Conservation (phyloP, 1,140 invertebrate genomes). For the Sipha flava region DNA sequence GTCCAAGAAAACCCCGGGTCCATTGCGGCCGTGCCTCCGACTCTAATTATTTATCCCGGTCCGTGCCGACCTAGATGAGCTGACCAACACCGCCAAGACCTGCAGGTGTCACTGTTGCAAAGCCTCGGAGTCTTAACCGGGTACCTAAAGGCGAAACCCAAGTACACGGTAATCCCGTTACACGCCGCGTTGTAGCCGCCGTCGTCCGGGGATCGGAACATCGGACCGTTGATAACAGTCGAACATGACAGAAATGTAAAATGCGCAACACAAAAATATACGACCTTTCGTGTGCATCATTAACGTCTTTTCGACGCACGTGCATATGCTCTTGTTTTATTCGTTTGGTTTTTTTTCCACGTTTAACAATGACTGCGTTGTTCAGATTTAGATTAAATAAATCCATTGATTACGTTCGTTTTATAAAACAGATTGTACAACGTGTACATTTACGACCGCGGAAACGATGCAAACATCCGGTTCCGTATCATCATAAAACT, state of each 20-base stretch:
- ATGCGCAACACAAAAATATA: too few relatives aligned
- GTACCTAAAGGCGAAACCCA: not conserved
- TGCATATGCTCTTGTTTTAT: not conserved
- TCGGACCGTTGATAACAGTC: not conserved
- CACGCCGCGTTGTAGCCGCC: not conserved
- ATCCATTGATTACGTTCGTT: slow-evolving; percentile 27
- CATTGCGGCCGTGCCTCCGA: not conserved
- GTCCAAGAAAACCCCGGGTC: slow-evolving; percentile 6
- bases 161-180: not conserved
- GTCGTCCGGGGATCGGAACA: not conserved
- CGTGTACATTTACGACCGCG: not conserved
- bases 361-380: slow-evolving; percentile 1
- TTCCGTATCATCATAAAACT: slow-evolving; percentile 20
- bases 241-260: too few relatives aligned
- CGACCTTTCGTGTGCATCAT: not conserved
- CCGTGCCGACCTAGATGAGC: not conserved
- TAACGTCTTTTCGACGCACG: too few relatives aligned
- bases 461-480: slow-evolving; percentile 27
- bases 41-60: slow-evolving; percentile 26
- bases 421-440: not conserved
- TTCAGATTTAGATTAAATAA: slow-evolving; percentile 21
- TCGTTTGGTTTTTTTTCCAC: not conserved
- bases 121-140: slow-evolving; percentile 20
- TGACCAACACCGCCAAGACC: not conserved
- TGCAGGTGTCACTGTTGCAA: not conserved